Evolutionary conservation across 2,888 invertebrate genomes (phyloP).

Genomic region (Hydrotaea cyrtoneurina): DNA sequence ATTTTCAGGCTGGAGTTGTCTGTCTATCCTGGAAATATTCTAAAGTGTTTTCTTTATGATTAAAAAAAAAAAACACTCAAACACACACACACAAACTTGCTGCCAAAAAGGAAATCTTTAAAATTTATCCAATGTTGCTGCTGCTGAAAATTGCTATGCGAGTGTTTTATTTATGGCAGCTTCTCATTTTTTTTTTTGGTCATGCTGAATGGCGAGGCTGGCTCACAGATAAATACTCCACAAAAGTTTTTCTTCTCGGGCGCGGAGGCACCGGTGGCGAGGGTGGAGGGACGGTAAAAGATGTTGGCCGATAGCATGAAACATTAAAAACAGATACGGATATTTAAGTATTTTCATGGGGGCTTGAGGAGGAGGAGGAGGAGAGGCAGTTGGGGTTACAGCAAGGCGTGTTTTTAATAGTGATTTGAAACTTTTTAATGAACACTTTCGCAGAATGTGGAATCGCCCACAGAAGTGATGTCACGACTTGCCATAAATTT

Average conservation of each 20-base stretch:
- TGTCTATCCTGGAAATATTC: neutral
- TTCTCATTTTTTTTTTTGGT: neutral
- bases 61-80: neutral
- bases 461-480: neutral
- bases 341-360: neutral
- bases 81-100: neutral
- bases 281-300: neutral
- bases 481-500: slow-evolving; percentile 19
- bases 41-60: neutral
- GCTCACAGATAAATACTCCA: neutral
- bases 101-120: neutral
- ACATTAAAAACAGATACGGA: neutral
- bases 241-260: neutral
- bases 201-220: neutral
- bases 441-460: slow-evolving; percentile 18
- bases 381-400: slow-evolving; percentile 24
- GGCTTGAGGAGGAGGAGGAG: too few species aligned
- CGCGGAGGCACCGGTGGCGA: too few species aligned
- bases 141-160: too few species aligned
- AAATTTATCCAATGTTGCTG: neutral
- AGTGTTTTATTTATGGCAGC: neutral
- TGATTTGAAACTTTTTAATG: slow-evolving; percentile 51
- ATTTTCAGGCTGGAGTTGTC: too few species aligned
- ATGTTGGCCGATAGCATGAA: neutral
- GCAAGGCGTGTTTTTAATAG: slow-evolving; percentile 17